Conservation (phyloP, 2,797 vertebrate species). For the Lemur catta region DNA sequence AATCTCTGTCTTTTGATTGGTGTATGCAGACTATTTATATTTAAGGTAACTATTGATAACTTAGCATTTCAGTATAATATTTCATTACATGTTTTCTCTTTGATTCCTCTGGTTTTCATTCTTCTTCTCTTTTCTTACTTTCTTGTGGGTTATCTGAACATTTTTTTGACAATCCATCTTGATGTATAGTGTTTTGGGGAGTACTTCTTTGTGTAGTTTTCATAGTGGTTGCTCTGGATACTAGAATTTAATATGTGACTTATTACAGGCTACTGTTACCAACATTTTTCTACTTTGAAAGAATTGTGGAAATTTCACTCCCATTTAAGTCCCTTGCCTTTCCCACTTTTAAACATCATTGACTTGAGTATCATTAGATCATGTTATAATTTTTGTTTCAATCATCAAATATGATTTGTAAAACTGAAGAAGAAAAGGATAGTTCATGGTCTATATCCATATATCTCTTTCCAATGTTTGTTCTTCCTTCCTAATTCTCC, state of each 20-base stretch:
- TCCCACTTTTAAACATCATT: neutral
- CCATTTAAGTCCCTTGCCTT: neutral
- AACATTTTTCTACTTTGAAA: neutral
- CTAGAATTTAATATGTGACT: neutral
- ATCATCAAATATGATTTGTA: neutral
- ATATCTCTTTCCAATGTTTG: neutral
- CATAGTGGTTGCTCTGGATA: neutral
- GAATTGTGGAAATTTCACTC: neutral
- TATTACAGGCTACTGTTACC: neutral
- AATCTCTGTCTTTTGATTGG: neutral
- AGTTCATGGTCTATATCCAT: neutral
- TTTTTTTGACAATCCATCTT: neutral
- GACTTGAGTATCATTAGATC: neutral
- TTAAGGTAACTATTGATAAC: neutral
- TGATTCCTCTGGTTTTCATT: neutral
- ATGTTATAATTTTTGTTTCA: neutral
- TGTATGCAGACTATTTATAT: neutral
- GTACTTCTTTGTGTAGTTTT: neutral
- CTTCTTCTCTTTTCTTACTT: neutral
- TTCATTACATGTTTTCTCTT: neutral
- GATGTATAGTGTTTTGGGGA: neutral
- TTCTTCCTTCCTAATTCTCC: neutral
- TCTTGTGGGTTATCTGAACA: neutral
- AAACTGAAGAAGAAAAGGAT: neutral
- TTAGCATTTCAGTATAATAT: neutral